Conservation (phyloP, 2,797 vertebrate species). For the Eupleurogrammus muticus region DNA sequence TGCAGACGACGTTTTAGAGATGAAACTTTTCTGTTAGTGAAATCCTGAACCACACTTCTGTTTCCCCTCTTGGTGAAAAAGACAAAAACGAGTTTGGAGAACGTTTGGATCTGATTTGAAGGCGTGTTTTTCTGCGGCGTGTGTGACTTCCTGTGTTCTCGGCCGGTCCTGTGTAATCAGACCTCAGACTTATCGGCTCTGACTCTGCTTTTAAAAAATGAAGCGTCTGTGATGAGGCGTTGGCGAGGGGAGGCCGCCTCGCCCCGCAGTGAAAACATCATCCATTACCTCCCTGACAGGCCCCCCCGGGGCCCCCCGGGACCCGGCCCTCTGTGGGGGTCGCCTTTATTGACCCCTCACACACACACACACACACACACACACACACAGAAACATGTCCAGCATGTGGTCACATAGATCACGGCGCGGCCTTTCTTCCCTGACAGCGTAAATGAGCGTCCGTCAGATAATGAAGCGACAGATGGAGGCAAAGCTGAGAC, state of each 20-base stretch:
- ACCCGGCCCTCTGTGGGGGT: constrained; percentile 79
- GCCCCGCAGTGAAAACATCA: constrained; percentile 90
- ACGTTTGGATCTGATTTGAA: neutral
- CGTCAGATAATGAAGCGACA: constrained; percentile 48
- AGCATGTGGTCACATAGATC: constrained; percentile 80
- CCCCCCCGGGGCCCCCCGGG: constrained; percentile 73
- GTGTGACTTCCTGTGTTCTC: neutral
- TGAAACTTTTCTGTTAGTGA: neutral
- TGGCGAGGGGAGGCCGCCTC: constrained; percentile 77
- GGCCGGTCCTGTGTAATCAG: neutral
- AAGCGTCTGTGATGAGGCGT: constrained; percentile 49
- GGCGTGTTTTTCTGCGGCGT: neutral
- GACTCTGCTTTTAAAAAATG: constrained; percentile 25
- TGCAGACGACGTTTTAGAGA: neutral
- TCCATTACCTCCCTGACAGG: constrained; percentile 89
- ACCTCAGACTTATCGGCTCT: neutral
- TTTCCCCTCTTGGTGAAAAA: neutral
- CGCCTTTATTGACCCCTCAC: constrained; percentile 77
- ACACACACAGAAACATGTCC: constrained; percentile 56
- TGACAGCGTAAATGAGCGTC: constrained; percentile 64
- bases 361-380: constrained; percentile 14
- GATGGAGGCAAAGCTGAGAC: constrained; percentile 24
- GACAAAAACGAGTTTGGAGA: neutral
- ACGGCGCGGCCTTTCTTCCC: constrained; percentile 65
- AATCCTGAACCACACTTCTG: neutral